phyloP scores from a whole-genome alignment of 1,140 invertebrate species.

The Aphis craccivora region DNA sequence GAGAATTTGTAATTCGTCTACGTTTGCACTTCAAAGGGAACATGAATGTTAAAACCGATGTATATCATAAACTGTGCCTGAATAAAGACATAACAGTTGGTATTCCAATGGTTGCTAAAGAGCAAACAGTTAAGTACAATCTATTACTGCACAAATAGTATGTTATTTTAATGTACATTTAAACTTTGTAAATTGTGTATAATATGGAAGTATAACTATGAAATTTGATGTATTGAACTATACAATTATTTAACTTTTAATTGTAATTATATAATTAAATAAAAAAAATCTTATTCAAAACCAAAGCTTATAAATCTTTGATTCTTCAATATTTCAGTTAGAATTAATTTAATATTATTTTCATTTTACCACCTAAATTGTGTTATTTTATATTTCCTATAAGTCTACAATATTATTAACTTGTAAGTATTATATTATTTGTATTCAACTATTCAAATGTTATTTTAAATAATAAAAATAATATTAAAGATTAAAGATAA shows the following conservation, averaged over 20 bases:
- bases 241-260: not conserved
- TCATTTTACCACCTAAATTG: not conserved
- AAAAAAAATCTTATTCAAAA: not conserved
- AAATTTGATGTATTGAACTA: not conserved
- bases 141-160: constrained; percentile 47
- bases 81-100: constrained; percentile 29
- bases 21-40: constrained; percentile 52
- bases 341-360: not conserved
- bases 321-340: not conserved
- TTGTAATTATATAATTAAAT: not conserved
- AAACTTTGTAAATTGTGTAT: not conserved
- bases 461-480: not conserved
- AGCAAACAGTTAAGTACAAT: constrained; percentile 47
- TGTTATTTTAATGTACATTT: not conserved
- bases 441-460: not conserved
- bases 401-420: too few relatives aligned
- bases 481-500: not conserved
- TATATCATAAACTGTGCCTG: constrained; percentile 41
- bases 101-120: constrained; percentile 52
- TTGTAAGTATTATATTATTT: too few relatives aligned
- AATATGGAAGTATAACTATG: not conserved
- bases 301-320: not conserved
- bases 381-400: too few relatives aligned
- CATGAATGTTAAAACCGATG: constrained; percentile 52
- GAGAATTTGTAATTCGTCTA: constrained; percentile 55